A percentile compares a stretch with the other conserved stretches of the same genome.
phyloP scores from a whole-genome alignment of 1,140 invertebrate genomes.

The Bombyx mori region ASM3026992v2 NC_085112.1:9716501-9717000 shows the following conservation, averaged over 20 bases:
- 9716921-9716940: no score
- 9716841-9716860: no score
- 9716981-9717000: no score
- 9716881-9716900: no score
- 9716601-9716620: no score
- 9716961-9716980: no score
- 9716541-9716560: constrained; percentile 76
- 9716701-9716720: constrained; percentile 80
- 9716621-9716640: not conserved
- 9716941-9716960: no score
- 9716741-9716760: constrained; percentile 78
- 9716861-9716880: no score
- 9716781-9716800: constrained; percentile 47
- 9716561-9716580: constrained; percentile 49
- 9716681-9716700: constrained; percentile 77
- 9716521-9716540: constrained; percentile 73
- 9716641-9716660: constrained; percentile 65
- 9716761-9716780: constrained; percentile 55
- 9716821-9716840: no score
- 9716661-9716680: constrained; percentile 75
- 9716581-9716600: no score
- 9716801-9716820: not conserved
- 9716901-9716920: no score
- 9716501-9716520: constrained; percentile 79
- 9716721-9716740: constrained; percentile 75